phyloP scores from a whole-genome alignment of 1,140 invertebrate genomes.

The Bombus affinis region DNA sequence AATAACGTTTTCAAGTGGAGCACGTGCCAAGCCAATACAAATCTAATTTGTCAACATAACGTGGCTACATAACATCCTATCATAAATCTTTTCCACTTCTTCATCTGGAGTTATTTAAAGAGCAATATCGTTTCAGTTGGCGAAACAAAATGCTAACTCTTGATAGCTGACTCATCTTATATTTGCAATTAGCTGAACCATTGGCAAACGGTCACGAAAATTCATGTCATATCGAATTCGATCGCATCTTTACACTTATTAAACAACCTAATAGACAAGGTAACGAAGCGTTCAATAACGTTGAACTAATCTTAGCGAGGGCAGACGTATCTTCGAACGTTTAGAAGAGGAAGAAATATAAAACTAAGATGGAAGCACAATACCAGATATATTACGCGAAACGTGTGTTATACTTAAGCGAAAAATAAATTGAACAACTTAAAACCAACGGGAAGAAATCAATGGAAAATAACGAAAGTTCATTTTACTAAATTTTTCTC shows the following conservation, averaged over 20 bases:
- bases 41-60: slow-evolving; percentile 14
- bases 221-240: not conserved
- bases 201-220: not conserved
- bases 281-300: not conserved
- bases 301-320: no score
- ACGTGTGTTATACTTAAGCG: no score
- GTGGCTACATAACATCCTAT: not conserved
- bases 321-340: no score
- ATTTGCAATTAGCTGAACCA: not conserved
- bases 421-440: no score
- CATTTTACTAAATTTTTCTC: no score
- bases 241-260: not conserved
- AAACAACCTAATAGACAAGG: not conserved
- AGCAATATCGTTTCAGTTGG: not conserved
- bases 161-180: not conserved
- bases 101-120: slow-evolving; percentile 3
- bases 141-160: not conserved
- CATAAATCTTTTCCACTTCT: not conserved
- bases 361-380: no score
- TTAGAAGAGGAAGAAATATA: no score
- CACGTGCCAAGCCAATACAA: not conserved
- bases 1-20: not conserved
- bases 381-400: no score
- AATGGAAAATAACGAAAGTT: no score
- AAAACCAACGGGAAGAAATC: no score